Base-by-base conservation (phyloP, 2,113 vertebrate species). In the Cygnus atratus region DNA sequence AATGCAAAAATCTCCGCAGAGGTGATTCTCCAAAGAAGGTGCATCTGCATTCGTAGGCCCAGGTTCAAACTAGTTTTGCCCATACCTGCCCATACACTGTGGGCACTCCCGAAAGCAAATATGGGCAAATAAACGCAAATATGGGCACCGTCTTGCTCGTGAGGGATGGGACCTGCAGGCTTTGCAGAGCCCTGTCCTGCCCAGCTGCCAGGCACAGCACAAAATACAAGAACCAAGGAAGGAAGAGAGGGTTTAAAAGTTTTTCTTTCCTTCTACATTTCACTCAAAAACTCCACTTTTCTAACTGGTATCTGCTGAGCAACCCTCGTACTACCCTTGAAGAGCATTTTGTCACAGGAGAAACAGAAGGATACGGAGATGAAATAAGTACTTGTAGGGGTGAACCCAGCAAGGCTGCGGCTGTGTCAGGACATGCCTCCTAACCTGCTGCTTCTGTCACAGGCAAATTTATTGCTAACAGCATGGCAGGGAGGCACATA, bases 121-220 rank as follows among this genome's bases (percentile, higher is more conserved):
- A 48, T 48, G 46, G 46, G 46, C 46, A 48, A 11, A 48, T 48
- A 48, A 48, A 48, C 3, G 21, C 3, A 3, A 11, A 58, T 48
- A 57, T 3, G 9, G 48, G 44, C 71, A 73, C 0, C 0, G 67
- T 19, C 71, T 29, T 54, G 62, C 48, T 50, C 0, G 2, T 0
- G 0, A 31, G 44, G 63, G 48, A 8, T 61, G 79, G 50, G 41
- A 90, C 26, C 16, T 6, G 8, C 15, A 46, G 71, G 58, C 37
- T 66, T 28, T 6, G 1, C 70, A 61, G 44, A 62, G 25, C 67
- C 41, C 62, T 10, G 33, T 22, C 33, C 39, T 31, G 28, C 31
- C 71, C 41, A 41, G 20, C 16, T 20, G 79, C 48, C 31, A 8
- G 55, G 18, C 68, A 58, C n/a, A 43, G 57, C 35, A 37, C 37